A percentile compares a stretch with the other conserved stretches of the same genome.
Evolutionary conservation across 2,113 vertebrate genomes (phyloP).

Genomic region (Oryzias melastigma): DNA sequence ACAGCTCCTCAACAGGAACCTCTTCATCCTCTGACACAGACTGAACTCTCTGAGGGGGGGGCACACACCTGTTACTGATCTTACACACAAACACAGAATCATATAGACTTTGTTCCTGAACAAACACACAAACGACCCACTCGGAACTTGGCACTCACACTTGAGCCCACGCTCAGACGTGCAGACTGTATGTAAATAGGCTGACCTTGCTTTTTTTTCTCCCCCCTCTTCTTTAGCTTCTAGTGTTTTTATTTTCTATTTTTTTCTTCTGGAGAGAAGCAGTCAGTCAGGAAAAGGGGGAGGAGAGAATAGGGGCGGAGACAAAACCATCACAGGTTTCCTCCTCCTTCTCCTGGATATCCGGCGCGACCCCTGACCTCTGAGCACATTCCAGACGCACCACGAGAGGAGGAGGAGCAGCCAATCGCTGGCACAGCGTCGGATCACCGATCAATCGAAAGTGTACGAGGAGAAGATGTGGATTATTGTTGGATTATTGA

Average conservation of each 20-base stretch:
- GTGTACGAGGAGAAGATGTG: too few relatives aligned
- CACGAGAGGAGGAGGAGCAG: conserved; percentile 17
- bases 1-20: conserved; percentile 86
- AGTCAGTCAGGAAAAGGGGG: conserved; percentile 16
- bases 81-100: conserved; percentile 14
- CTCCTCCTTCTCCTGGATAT: conserved; percentile 17
- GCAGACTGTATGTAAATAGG: conserved; percentile 72
- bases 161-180: conserved; percentile 7
- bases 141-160: conserved; percentile 32
- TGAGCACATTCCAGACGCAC: conserved; percentile 64
- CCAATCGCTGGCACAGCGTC: conserved; percentile 6
- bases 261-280: conserved; percentile 31
- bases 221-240: conserved; percentile 55
- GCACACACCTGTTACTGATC: conserved; percentile 50
- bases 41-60: conserved; percentile 56
- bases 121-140: conserved; percentile 23
- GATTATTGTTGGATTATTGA: too few relatives aligned
- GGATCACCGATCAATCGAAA: neutral
- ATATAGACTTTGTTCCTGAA: conserved; percentile 37
- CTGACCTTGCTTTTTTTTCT: conserved; percentile 58
- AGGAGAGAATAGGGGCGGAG: conserved; percentile 11
- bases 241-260: conserved; percentile 49
- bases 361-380: conserved; percentile 51
- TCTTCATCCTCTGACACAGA: conserved; percentile 96
- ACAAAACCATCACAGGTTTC: neutral